phyloP scores from a whole-genome alignment of 2,888 invertebrate species.

The Cecidostiba fungosa region DNA sequence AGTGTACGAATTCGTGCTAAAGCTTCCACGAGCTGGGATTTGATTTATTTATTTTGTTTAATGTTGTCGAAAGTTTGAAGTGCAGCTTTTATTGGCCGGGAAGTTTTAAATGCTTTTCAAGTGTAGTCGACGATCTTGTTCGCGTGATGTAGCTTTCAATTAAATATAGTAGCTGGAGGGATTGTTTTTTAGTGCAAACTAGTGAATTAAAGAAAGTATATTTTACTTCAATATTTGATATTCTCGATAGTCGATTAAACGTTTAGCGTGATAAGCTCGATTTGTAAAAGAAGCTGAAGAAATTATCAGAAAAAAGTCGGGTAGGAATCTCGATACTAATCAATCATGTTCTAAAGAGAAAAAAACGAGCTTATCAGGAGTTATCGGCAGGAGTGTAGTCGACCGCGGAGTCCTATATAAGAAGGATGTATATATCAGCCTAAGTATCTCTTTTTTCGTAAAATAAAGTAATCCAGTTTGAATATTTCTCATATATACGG shows the following conservation, averaged over 20 bases:
- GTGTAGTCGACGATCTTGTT: too few relatives aligned
- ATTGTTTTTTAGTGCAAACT: too few relatives aligned
- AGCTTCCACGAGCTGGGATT: not conserved
- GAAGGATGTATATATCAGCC: not conserved
- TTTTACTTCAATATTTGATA: too few relatives aligned
- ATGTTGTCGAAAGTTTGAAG: slow-evolving; percentile 27
- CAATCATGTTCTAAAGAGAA: not conserved
- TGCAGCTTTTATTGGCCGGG: not conserved
- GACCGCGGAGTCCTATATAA: not conserved
- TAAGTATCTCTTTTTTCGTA: not conserved
- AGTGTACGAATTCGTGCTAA: not conserved
- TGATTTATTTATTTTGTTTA: not conserved
- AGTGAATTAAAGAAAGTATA: too few relatives aligned
- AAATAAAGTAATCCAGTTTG: not conserved
- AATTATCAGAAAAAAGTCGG: not conserved
- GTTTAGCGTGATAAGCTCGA: too few relatives aligned
- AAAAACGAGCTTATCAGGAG: slow-evolving; percentile 3
- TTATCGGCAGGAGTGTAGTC: not conserved
- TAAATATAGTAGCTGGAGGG: too few relatives aligned
- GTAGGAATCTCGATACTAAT: slow-evolving; percentile 17
- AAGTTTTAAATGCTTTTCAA: slow-evolving; percentile 40
- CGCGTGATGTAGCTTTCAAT: too few relatives aligned
- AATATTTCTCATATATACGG: slow-evolving; percentile 25
- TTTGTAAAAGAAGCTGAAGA: too few relatives aligned
- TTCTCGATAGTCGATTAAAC: too few relatives aligned